A percentile compares a stretch with the other conserved stretches of the same genome.
Evolutionary conservation across 2,888 invertebrate genomes (phyloP).

Genomic region (Andrena flavipes): DNA sequence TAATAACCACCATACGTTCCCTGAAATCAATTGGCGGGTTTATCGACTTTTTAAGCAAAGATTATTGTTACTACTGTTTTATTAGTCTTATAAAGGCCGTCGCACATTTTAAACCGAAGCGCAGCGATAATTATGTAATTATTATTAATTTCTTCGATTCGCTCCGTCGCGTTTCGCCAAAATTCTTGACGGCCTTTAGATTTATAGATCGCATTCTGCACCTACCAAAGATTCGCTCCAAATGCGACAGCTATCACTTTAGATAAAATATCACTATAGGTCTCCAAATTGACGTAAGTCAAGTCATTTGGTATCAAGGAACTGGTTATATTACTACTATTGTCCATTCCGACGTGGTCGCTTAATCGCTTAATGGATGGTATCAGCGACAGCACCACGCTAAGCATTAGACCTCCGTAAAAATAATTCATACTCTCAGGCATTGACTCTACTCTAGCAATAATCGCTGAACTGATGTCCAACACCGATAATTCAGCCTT

Average conservation of each 20-base stretch:
- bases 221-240: conserved; percentile 85
- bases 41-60: not conserved
- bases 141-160: no score
- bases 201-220: not conserved
- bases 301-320: conserved; percentile 78
- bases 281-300: conserved; percentile 74
- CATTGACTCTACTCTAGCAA: conserved; percentile 94
- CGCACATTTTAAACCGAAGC: no score
- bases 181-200: not conserved
- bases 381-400: conserved; percentile 87
- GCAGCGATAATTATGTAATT: no score
- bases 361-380: conserved; percentile 87
- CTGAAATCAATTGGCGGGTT: conserved; percentile 84
- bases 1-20: conserved; percentile 89
- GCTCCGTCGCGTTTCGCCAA: no score
- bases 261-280: conserved; percentile 74
- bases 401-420: conserved; percentile 88
- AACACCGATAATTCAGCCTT: conserved; percentile 97
- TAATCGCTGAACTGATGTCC: conserved; percentile 97
- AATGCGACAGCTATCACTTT: conserved; percentile 84
- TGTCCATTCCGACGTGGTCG: conserved; percentile 81
- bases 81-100: no score
- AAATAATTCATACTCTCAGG: conserved; percentile 93
- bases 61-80: not conserved
- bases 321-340: conserved; percentile 77